phyloP scores from a whole-genome alignment of 2,888 invertebrate genomes.

The Rugalucina vietnamica region DNA sequence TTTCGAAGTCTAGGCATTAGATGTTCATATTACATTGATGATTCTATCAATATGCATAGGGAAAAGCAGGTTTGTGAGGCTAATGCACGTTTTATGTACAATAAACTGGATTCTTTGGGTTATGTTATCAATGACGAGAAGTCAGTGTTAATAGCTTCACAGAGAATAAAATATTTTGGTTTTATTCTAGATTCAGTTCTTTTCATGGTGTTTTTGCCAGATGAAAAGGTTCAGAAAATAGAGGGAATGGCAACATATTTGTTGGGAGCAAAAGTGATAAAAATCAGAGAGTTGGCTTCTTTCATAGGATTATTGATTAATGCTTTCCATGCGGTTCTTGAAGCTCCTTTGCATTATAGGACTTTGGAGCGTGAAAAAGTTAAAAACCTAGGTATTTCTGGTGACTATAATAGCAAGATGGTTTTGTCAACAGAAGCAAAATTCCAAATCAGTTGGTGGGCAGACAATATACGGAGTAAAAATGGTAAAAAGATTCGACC shows the following conservation, averaged over 20 bases:
- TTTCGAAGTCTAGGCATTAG: slow-evolving; percentile 42
- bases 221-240: slow-evolving; percentile 38
- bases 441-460: slow-evolving; percentile 24
- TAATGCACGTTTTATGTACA: slow-evolving; percentile 20
- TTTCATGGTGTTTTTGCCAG: slow-evolving; percentile 46
- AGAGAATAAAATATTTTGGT: slow-evolving; percentile 43
- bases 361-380: slow-evolving; percentile 37
- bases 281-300: slow-evolving; percentile 32
- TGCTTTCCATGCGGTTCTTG: slow-evolving; percentile 35
- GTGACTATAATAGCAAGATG: slow-evolving; percentile 18
- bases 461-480: slow-evolving; percentile 11
- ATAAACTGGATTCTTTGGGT: slow-evolving; percentile 36
- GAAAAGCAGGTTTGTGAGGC: slow-evolving; percentile 4
- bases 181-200: slow-evolving; percentile 39
- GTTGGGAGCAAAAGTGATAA: neutral
- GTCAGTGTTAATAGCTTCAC: slow-evolving; percentile 31
- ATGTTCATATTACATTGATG: slow-evolving; percentile 53
- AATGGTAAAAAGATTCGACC: slow-evolving; percentile 43
- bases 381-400: neutral
- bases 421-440: neutral
- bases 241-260: slow-evolving; percentile 10
- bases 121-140: slow-evolving; percentile 40
- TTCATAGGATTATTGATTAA: slow-evolving; percentile 30
- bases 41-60: slow-evolving; percentile 44
- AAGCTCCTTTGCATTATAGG: slow-evolving; percentile 45